phyloP scores from a whole-genome alignment of 2,888 invertebrate species.

The Sinotaia quadrata region DNA sequence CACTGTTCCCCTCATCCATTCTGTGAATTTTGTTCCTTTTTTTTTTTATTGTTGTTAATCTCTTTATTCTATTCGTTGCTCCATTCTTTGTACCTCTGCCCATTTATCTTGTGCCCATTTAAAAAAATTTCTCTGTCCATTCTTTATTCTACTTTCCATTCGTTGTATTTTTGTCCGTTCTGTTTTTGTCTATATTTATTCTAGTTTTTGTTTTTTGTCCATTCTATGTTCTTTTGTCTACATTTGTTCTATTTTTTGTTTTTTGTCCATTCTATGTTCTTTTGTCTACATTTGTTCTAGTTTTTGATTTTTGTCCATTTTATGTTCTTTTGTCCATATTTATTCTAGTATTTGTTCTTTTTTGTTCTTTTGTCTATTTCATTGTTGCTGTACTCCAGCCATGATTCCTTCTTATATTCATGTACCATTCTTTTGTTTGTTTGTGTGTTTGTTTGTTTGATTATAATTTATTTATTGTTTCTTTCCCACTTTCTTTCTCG shows the following conservation, averaged over 20 bases:
- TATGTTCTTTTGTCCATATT: neutral
- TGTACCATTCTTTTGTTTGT: neutral
- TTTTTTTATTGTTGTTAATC: neutral
- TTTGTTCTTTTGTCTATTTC: neutral
- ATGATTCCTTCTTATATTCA: neutral
- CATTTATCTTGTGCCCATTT: too few relatives aligned
- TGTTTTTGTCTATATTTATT: neutral
- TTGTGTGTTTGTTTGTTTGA: slow-evolving; percentile 6
- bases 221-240: neutral
- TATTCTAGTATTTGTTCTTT: neutral
- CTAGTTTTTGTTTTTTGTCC: slow-evolving; percentile 4
- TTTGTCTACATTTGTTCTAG: neutral
- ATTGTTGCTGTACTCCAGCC: neutral
- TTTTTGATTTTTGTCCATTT: neutral
- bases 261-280: neutral
- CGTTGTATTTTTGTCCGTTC: neutral
- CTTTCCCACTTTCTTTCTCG: neutral
- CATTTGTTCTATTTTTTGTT: neutral
- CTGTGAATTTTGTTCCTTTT: neutral
- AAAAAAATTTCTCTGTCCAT: neutral
- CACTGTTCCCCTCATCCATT: neutral
- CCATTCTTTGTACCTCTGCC: neutral
- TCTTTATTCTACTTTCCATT: neutral
- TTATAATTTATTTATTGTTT: neutral
- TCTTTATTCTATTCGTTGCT: neutral